Conservation (phyloP, 2,888 invertebrate species). For the Meloe dianella region DNA sequence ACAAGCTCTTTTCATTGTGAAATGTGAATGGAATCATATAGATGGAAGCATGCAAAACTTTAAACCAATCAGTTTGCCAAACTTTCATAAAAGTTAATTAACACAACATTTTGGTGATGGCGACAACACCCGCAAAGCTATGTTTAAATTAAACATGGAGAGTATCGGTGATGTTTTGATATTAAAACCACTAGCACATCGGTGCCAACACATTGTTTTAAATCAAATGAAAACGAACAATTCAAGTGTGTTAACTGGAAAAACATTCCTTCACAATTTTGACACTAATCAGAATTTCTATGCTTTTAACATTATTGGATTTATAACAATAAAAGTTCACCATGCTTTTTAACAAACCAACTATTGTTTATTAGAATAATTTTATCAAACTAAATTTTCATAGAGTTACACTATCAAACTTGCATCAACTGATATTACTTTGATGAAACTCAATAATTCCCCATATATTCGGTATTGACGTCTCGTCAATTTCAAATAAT, state of each 20-base stretch:
- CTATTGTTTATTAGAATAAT: neutral
- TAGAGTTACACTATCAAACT: too few species aligned
- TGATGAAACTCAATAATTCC: neutral
- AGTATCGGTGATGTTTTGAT: constrained; percentile 16
- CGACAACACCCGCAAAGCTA: constrained; percentile 33
- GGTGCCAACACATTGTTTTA: constrained; percentile 10
- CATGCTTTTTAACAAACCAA: neutral
- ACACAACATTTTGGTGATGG: constrained; percentile 33
- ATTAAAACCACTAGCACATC: constrained; percentile 23
- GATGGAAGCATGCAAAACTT: constrained; percentile 32
- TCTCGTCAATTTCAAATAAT: neutral
- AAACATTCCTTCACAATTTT: constrained; percentile 7
- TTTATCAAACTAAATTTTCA: neutral
- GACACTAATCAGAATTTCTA: constrained; percentile 17
- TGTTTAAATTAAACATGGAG: constrained; percentile 34
- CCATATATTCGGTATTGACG: neutral
- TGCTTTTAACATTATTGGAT: neutral
- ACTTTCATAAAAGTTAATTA: constrained; percentile 43
- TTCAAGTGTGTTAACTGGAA: constrained; percentile 22
- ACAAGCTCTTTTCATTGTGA: constrained; percentile 27
- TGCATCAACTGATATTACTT: too few species aligned
- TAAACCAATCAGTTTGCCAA: constrained; percentile 41
- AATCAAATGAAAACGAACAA: constrained; percentile 13
- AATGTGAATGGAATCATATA: constrained; percentile 34
- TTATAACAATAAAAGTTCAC: neutral